Base-by-base conservation (phyloP, 2,797 vertebrate genomes). In the Acropternis orthonyx region DNA sequence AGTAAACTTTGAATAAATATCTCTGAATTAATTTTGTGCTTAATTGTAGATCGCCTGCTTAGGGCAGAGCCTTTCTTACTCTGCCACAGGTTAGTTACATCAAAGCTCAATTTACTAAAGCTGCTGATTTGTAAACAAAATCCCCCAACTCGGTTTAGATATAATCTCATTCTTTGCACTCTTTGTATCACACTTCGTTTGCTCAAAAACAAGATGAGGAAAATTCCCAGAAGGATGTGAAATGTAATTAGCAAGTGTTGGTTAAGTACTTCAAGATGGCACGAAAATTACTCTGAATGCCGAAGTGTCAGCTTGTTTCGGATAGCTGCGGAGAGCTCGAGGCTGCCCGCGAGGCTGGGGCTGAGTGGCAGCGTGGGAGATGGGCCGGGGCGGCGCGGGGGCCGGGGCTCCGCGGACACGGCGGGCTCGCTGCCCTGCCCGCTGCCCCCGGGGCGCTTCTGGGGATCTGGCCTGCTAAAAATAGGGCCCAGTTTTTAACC, bases 191-290 rank as follows among this genome's bases (percentile, higher is more conserved):
- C 36, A 30, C 67, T 78, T 43, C 30, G 78, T 88, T 91, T 95
- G 75, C 92, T 89, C 62, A 87, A 95, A 95, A 94, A 77, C 95
- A 94, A 80, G 78, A 87, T 16, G 78, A 96, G 82, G 72, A 94
- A 81, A 92, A 85, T 68, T 94, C 95, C 92, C 81, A 4, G 79
- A 96, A 93, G 95, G 87, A 93, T 94, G 76, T 81, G 78, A 92
- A 87, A 93, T 94, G 91, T 94, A 94, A 97, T 96, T 95, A 94
- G 95, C 84, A 72, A 92, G 51, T 75, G 73, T 91, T 96, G 93
- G 72, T 95, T 89, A 95, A 96, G 89, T 94, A 89, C 81, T 93
- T 96, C 78, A 85, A 77, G 87, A 92, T 85, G 89, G 62, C 81
- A 65, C 26, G 2, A 77, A 89, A 96, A 85, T 65, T 3, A 68